Base-by-base conservation (phyloP, 2,888 invertebrate genomes). In the Epinotia bilunana region DNA sequence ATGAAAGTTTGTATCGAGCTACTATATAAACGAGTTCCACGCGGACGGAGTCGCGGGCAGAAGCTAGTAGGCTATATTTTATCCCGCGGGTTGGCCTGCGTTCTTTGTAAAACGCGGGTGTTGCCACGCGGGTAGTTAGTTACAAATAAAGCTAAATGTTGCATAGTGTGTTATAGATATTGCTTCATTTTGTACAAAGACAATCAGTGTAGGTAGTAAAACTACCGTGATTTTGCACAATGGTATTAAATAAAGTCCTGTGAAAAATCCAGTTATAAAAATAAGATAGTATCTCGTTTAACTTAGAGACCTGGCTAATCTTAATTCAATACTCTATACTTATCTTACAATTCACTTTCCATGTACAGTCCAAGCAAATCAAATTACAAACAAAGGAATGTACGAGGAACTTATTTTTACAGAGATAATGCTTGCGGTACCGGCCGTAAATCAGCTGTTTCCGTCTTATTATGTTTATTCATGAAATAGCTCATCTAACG, bases 391-490 rank as follows among this genome's bases (percentile, higher is more conserved):
- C 16, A 33, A 20, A 39, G 18, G 67, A 67, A 57, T 43, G 43
- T 43, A 33, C 33, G 49, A 63, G 12, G 0, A 67, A 67, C 28
- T 67, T 13, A 57, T 67, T 57, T 68, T 43, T 57, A 20, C 68
- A 16, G 58, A 68, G 58, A 68, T 68, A 68, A 68, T 68, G 23
- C 58, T 39, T 58, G 57, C 68, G 16, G 28, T 61, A 16, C 68
- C 57, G 71, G 43, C 82, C 81, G 80, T 93, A 92, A 93, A 93
- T 93, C 93, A 93, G 90, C 83, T 85, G 82, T 81, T 83, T 89
- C 89, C 88, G 87, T 88, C 79, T 85, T 87, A 88, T 89, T 88
- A 92, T 93, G 92, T 93, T 92, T 93, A 93, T 93, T 93, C 93
- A 93, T 93, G 93, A 90, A 88, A 91, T 90, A 89, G 91, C 90